A percentile compares a stretch with the other conserved stretches of the same genome.
These are phyloP conservation scores for Stegostoma tigrinum DNA, from an alignment of 2,113 vertebrate species.

Conservation along the genomic window DNA sequence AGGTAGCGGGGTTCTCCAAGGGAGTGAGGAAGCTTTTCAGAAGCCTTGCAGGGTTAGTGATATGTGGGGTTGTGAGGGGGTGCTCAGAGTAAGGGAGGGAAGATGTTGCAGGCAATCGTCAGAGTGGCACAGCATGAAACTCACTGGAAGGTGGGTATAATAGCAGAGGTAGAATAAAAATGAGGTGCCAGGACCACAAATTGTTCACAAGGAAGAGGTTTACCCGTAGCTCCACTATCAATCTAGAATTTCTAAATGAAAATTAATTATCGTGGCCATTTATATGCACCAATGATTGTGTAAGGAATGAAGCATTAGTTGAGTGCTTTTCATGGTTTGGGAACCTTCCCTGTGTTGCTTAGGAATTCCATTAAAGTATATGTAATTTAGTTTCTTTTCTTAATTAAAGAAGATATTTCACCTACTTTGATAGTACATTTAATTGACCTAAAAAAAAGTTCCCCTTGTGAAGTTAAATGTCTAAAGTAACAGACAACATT, in stretches of 20 bases:
- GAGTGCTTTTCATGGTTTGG: not conserved
- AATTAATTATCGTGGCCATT: not conserved
- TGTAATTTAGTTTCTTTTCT: not conserved
- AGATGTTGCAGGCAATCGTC: too few relatives aligned
- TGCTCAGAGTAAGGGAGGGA: too few relatives aligned
- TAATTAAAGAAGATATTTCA: not conserved
- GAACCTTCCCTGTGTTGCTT: not conserved
- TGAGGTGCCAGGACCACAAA: not conserved
- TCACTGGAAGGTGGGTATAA: too few relatives aligned
- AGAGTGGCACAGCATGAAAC: too few relatives aligned
- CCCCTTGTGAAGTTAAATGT: constrained; percentile 27
- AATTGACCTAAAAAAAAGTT: not conserved
- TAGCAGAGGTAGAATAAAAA: too few relatives aligned
- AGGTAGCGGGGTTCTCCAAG: too few relatives aligned
- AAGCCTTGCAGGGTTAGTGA: too few relatives aligned
- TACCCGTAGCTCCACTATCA: not conserved
- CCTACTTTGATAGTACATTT: not conserved
- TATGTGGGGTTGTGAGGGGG: too few relatives aligned
- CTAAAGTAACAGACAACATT: not conserved
- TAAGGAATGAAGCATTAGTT: not conserved
- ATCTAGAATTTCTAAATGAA: not conserved
- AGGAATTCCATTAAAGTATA: not conserved
- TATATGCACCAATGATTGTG: not conserved
- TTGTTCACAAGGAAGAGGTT: not conserved
- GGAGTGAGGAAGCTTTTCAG: too few relatives aligned